These are phyloP conservation scores for Hyperoodon ampullatus DNA, from an alignment of 2,113 vertebrate species.

Conservation along the genomic window DNA sequence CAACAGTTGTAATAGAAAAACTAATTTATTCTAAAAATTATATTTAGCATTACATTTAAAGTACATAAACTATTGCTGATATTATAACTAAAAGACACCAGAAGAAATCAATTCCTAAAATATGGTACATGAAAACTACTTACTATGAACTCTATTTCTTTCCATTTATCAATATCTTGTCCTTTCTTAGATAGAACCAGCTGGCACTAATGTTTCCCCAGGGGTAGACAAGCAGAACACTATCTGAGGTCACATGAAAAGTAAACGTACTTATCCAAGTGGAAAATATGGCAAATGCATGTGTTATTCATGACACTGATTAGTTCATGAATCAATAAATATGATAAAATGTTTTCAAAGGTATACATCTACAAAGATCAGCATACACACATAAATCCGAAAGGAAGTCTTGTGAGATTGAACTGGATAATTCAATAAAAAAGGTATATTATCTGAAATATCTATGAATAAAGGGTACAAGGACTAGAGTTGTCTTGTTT, in stretches of 20 bases:
- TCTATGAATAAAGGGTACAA: neutral
- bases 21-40: neutral
- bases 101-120: constrained; percentile 1
- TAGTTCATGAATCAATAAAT: constrained; percentile 40
- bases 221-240: neutral
- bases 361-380: neutral
- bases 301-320: neutral
- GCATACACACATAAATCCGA: neutral
- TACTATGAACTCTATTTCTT: neutral
- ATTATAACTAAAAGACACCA: neutral
- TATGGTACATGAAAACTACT: neutral
- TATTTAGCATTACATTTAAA: neutral
- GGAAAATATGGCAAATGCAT: constrained; percentile 12
- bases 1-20: neutral
- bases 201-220: neutral
- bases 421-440: neutral
- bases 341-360: constrained; percentile 6
- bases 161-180: constrained; percentile 12
- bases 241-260: constrained; percentile 28
- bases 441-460: constrained; percentile 22
- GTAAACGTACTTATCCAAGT: neutral
- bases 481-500: neutral
- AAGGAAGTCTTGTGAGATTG: neutral
- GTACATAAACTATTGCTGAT: neutral
- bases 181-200: neutral